phyloP scores from a whole-genome alignment of 2,888 invertebrate species.

The Lordiphosa fenestrarum region DNA sequence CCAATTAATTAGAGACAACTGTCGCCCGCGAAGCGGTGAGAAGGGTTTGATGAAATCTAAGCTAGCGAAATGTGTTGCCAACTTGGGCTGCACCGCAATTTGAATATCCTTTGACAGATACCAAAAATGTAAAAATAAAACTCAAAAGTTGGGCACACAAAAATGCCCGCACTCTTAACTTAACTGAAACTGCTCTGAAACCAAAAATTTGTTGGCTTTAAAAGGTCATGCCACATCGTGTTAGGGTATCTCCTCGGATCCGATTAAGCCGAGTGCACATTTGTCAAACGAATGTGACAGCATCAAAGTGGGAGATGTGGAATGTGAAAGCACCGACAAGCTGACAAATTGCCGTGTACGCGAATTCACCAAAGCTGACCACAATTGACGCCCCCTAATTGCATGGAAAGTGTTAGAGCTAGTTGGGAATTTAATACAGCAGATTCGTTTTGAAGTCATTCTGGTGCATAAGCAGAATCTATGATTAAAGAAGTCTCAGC shows the following conservation, averaged over 20 bases:
- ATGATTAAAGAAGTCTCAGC: too few species aligned
- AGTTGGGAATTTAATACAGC: too few species aligned
- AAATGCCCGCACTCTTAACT: too few species aligned
- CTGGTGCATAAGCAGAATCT: too few species aligned
- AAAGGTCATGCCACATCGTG: slow-evolving; percentile 7
- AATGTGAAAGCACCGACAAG: slow-evolving; percentile 9
- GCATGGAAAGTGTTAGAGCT: slow-evolving; percentile 1
- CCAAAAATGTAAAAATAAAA: too few species aligned
- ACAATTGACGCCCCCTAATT: slow-evolving; percentile 42
- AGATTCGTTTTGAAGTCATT: too few species aligned
- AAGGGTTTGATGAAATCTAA: slow-evolving; percentile 8
- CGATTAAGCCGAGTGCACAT: slow-evolving; percentile 46
- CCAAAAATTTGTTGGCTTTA: not conserved
- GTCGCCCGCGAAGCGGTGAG: slow-evolving; percentile 14
- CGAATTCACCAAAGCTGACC: slow-evolving; percentile 17
- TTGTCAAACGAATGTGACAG: slow-evolving; percentile 52
- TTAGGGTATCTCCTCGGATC: slow-evolving; percentile 24
- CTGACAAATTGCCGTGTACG: slow-evolving; percentile 38
- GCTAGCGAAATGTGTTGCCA: slow-evolving; percentile 5
- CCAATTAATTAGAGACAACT: slow-evolving; percentile 58
- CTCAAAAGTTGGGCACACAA: too few species aligned
- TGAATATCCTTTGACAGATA: too few species aligned
- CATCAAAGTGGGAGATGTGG: slow-evolving; percentile 15
- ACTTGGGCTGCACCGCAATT: too few species aligned
- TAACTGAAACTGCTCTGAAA: too few species aligned